Evolutionary conservation across 2,888 invertebrate species (phyloP).

Genomic region (Patella pellucida): DNA sequence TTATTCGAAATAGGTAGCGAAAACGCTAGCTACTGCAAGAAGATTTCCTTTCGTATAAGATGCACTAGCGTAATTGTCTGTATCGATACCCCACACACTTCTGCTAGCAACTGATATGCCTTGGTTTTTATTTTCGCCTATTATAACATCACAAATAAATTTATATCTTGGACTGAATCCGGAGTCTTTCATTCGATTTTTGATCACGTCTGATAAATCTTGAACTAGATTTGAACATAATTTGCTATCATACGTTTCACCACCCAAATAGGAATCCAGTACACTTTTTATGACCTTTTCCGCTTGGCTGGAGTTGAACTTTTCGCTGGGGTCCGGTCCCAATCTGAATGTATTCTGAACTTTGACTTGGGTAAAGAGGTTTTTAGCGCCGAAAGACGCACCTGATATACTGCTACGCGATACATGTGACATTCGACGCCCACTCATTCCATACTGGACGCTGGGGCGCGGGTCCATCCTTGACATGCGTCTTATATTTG

Average conservation of each 20-base stretch:
- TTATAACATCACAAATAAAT: conserved; percentile 58
- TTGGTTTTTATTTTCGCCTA: conserved; percentile 60
- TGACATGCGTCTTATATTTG: conserved; percentile 53
- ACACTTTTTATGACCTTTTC: conserved; percentile 51
- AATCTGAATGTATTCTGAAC: conserved; percentile 60
- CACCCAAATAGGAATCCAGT: conserved; percentile 55
- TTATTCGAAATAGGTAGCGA: conserved; percentile 62
- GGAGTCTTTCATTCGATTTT: conserved; percentile 58
- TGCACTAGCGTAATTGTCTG: conserved; percentile 61
- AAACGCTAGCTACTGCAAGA: conserved; percentile 61
- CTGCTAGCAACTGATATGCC: conserved; percentile 56
- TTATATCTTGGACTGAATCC: conserved; percentile 60
- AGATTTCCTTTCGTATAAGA: conserved; percentile 53
- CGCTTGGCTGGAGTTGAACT: conserved; percentile 52
- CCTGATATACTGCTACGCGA: conserved; percentile 57
- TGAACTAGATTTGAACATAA: conserved; percentile 54
- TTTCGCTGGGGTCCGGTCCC: conserved; percentile 49
- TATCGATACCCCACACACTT: conserved; percentile 61
- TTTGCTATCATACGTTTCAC: conserved; percentile 60
- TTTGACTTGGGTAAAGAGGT: conserved; percentile 44
- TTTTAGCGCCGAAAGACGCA: conserved; percentile 46
- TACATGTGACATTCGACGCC: conserved; percentile 53
- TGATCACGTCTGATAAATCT: conserved; percentile 61
- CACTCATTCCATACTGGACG: conserved; percentile 47
- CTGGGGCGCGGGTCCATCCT: conserved; percentile 50